phyloP scores from a whole-genome alignment of 2,113 vertebrate species.

The Dendrocopos noguchii region DNA sequence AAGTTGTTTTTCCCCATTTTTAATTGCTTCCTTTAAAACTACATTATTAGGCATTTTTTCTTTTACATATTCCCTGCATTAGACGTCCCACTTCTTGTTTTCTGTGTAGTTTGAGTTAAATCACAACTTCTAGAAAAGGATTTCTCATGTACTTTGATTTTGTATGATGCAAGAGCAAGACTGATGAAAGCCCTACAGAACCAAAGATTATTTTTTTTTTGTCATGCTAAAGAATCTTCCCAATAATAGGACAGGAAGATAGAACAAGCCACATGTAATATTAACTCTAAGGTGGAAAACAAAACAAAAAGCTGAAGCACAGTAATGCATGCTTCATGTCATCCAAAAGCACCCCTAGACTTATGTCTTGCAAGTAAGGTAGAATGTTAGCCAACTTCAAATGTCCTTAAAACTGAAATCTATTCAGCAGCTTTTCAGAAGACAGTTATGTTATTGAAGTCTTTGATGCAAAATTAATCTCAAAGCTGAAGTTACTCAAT shows the following conservation, averaged over 20 bases:
- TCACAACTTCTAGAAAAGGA: background rate
- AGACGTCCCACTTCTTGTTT: background rate
- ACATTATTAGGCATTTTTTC: background rate
- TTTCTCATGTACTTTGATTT: background rate
- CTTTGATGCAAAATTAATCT: conserved; percentile 22
- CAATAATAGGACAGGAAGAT: background rate
- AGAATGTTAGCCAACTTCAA: background rate
- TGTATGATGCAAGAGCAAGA: background rate
- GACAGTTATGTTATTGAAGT: background rate
- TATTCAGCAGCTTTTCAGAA: conserved; percentile 30
- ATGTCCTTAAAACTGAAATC: background rate
- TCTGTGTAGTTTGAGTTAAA: background rate
- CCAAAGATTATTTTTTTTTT: background rate
- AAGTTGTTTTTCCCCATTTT: background rate
- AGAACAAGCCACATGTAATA: background rate
- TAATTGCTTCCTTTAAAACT: background rate
- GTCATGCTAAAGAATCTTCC: background rate
- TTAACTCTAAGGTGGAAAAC: background rate
- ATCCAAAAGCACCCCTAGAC: background rate
- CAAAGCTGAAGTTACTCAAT: conserved; percentile 32
- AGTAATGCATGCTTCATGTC: conserved; percentile 32
- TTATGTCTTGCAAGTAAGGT: background rate
- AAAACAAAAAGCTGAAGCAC: background rate
- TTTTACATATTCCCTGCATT: background rate
- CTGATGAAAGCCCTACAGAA: background rate